Base-by-base conservation (phyloP, 2,113 vertebrate species). In the Datnioides undecimradiatus region DNA sequence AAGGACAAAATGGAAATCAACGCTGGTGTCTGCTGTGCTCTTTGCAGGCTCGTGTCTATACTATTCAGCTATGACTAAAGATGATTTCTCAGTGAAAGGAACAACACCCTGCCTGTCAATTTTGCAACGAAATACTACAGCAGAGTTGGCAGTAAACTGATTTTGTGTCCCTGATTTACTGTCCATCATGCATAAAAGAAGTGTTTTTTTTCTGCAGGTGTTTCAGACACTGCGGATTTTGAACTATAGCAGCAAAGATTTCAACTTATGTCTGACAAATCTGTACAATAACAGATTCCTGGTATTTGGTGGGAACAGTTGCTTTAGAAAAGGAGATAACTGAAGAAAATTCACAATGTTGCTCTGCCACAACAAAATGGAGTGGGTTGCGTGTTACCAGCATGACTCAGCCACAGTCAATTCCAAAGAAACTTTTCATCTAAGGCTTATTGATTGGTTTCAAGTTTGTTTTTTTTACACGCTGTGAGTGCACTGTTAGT, bases 391-490 rank as follows among this genome's bases (percentile, higher is more conserved):
- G 46, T 69, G 17, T 9, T 9, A 54, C 5, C 63, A 62, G 70
- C 45, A 55, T 79, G 58, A 82, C 58, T 75, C 65, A 77, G 62
- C 25, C 69, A 66, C 8, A 55, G n/a, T 21, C 43, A 13, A 29
- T 34, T 90, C 54, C 29, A 46, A 14, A 76, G 63, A 72, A 80
- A 55, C 40, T 41, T 52, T 76, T 75, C 64, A 72, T 80, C 52
- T 16, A 1, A 59, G 71, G 60, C 8, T 70, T 87, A 85, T 86
- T 85, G 85, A 81, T 82, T 33, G 25, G 60, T 33, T 81, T 75
- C 21, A 43, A 3, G 33, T 54, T 27, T 70, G 65, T 17, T 34
- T n/a, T 38, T 60, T 51, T 79, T 27, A 2, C n/a, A 9, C 13
- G 21, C 3, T 65, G 60, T 29, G 27, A 14, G 7, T 51, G 25